phyloP scores from a whole-genome alignment of 2,113 vertebrate species.

The Noturus placidus region DNA sequence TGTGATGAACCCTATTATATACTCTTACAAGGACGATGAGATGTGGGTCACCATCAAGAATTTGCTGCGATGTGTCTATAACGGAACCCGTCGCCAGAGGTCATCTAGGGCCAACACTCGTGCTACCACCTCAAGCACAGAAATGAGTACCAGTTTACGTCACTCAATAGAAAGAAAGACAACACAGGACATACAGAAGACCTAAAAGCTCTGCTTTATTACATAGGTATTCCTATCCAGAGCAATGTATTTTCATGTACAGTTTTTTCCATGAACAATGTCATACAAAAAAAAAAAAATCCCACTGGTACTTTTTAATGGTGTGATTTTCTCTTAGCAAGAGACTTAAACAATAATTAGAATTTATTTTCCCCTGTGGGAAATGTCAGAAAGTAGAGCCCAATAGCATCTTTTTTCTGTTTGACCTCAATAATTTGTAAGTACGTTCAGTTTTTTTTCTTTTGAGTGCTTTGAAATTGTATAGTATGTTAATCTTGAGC shows the following conservation, averaged over 20 bases:
- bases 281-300: background rate
- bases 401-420: slow-evolving; percentile 1
- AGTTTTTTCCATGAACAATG: background rate
- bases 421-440: slow-evolving; percentile 19
- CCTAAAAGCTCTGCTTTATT: slow-evolving; percentile 51
- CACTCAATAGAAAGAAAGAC: slow-evolving; percentile 66
- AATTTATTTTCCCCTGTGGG: background rate
- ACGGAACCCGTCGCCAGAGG: slow-evolving; percentile 76
- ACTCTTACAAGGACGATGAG: slow-evolving; percentile 96
- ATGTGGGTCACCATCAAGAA: slow-evolving; percentile 93
- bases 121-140: slow-evolving; percentile 75
- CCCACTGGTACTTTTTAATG: background rate
- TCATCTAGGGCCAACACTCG: slow-evolving; percentile 78
- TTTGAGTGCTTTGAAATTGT: background rate
- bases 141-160: slow-evolving; percentile 64
- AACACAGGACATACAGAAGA: slow-evolving; percentile 57
- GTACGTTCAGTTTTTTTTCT: background rate
- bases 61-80: slow-evolving; percentile 81
- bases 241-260: background rate
- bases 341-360: background rate
- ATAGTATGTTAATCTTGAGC: background rate
- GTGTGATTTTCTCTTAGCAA: background rate
- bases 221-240: background rate
- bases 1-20: slow-evolving; percentile 96
- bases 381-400: background rate